phyloP scores from a whole-genome alignment of 2,797 vertebrate genomes.

The Acipenser oxyrinchus region DNA sequence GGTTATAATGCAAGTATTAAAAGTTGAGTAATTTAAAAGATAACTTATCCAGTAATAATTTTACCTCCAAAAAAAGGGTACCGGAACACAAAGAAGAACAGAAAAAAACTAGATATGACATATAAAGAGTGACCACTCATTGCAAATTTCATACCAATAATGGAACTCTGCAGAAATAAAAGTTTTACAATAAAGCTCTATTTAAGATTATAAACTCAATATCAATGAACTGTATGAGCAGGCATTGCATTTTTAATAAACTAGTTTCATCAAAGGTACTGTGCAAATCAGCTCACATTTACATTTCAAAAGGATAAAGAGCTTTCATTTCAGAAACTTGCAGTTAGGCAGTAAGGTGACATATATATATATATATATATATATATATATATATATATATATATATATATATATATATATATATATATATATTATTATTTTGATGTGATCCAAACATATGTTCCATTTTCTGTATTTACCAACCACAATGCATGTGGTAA shows the following conservation, averaged over 20 bases:
- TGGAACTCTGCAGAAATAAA: slow-evolving; percentile 22
- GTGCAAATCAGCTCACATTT: slow-evolving; percentile 75
- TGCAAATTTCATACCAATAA: slow-evolving; percentile 46
- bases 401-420: no score
- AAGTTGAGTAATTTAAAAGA: slow-evolving; percentile 1
- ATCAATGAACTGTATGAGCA: slow-evolving; percentile 57
- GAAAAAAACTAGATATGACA: not conserved
- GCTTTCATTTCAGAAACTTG: slow-evolving; percentile 59
- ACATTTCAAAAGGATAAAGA: slow-evolving; percentile 83
- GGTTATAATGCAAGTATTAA: not conserved
- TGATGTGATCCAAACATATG: slow-evolving; percentile 41
- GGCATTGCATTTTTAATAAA: slow-evolving; percentile 78
- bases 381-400: no score
- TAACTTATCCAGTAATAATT: not conserved
- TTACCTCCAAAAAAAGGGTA: no score
- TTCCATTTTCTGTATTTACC: slow-evolving; percentile 21
- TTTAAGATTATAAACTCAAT: slow-evolving; percentile 65
- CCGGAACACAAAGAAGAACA: no score
- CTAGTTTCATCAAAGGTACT: slow-evolving; percentile 80
- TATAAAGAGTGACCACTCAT: slow-evolving; percentile 41
- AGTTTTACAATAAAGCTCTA: slow-evolving; percentile 44
- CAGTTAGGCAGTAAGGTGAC: slow-evolving; percentile 48
- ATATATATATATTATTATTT: no score
- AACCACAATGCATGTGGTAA: not conserved
- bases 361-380: slow-evolving; percentile 17